A percentile compares a stretch with the other conserved stretches of the same genome.
These are phyloP conservation scores for Drosophila neocordata DNA, from an alignment of 1,140 invertebrate species.

Conservation along the genomic window DNA sequence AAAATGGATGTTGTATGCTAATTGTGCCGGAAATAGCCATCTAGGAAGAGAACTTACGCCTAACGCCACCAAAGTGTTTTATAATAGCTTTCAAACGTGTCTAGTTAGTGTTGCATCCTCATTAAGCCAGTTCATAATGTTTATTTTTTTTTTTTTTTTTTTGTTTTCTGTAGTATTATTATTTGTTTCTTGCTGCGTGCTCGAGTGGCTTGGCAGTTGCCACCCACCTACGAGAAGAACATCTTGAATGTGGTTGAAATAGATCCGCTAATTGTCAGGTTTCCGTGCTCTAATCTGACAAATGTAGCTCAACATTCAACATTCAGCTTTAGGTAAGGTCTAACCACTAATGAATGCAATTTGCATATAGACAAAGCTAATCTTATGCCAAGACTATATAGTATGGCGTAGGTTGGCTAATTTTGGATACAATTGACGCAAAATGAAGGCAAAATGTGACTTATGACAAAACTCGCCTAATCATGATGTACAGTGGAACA, in stretches of 20 bases:
- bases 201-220: constrained; percentile 55
- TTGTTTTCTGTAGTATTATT: too few relatives aligned
- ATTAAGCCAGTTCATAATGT: constrained; percentile 52
- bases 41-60: constrained; percentile 72
- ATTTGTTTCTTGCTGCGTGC: constrained; percentile 68
- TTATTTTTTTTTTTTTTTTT: too few relatives aligned
- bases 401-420: constrained; percentile 20
- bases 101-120: constrained; percentile 76
- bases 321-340: not conserved
- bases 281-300: constrained; percentile 61
- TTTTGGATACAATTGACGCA: constrained; percentile 37
- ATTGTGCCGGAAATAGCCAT: constrained; percentile 75
- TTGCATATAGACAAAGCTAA: constrained; percentile 43
- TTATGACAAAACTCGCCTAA: not conserved
- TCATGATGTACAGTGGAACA: not conserved
- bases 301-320: constrained; percentile 53
- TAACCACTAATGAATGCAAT: constrained; percentile 48
- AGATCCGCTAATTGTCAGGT: constrained; percentile 76
- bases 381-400: not conserved
- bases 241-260: constrained; percentile 44
- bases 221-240: constrained; percentile 45
- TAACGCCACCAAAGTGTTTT: constrained; percentile 69
- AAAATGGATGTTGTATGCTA: constrained; percentile 29
- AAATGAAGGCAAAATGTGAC: constrained; percentile 3
- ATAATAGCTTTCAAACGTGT: constrained; percentile 55